Evolutionary conservation across 2,888 invertebrate species (phyloP).

Genomic region (Apotomis turbidana): DNA sequence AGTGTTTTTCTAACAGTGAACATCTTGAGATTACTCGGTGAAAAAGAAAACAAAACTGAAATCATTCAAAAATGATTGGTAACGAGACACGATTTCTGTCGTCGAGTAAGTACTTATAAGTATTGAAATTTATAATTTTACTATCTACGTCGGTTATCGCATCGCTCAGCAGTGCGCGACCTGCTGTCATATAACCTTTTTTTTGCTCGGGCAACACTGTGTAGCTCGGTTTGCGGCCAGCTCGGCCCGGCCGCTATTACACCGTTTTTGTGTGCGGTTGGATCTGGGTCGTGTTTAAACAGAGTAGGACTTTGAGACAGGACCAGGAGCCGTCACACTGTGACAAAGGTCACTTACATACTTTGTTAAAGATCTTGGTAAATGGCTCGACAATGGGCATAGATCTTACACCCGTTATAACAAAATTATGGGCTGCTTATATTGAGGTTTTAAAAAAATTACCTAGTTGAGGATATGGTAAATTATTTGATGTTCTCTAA

Average conservation of each 20-base stretch:
- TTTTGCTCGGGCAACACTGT: constrained; percentile 56
- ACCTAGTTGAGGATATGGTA: too few species aligned
- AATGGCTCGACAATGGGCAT: too few species aligned
- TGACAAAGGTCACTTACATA: not conserved
- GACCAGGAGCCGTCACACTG: not conserved
- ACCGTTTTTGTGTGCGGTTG: constrained; percentile 45
- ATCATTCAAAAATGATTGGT: too few species aligned
- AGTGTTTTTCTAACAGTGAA: too few species aligned
- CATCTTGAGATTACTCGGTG: too few species aligned
- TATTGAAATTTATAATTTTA: too few species aligned
- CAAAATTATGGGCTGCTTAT: not conserved
- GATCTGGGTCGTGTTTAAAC: constrained; percentile 40
- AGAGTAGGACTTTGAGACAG: not conserved
- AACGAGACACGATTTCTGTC: too few species aligned
- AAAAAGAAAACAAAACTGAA: too few species aligned
- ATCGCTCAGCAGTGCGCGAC: constrained; percentile 16
- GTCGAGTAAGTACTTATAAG: too few species aligned
- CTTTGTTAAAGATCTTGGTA: not conserved
- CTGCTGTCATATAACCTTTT: constrained; percentile 39
- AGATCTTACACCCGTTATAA: not conserved
- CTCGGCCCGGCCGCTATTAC: constrained; percentile 48
- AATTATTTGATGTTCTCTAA: too few species aligned
- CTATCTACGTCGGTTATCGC: not conserved
- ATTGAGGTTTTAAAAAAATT: too few species aligned
- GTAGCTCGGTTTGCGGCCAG: constrained; percentile 52